These are phyloP conservation scores for Dioctria linearis DNA, from an alignment of 2,888 invertebrate genomes.

Conservation along the genomic window DNA sequence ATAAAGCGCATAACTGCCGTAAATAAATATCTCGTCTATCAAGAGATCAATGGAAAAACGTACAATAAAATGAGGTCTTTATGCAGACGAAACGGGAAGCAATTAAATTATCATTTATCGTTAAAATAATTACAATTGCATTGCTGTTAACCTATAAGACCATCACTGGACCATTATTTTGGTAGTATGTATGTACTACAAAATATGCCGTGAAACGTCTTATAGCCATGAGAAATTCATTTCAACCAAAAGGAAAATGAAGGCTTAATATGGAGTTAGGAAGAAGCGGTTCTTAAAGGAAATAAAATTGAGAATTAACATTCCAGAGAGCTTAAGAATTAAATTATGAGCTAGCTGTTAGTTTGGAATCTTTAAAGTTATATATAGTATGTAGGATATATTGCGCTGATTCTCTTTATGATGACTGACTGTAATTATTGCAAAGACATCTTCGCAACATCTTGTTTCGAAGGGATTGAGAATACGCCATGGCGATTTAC, in stretches of 20 bases:
- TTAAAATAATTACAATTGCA: slow-evolving; percentile 2
- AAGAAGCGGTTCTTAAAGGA: background rate
- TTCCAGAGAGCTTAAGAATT: background rate
- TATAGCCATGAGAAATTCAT: background rate
- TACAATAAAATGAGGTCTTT: slow-evolving; percentile 31
- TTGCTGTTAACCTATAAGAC: slow-evolving; percentile 1
- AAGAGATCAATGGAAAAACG: background rate
- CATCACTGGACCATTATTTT: background rate
- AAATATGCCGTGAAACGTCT: background rate
- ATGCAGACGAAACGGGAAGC: slow-evolving; percentile 51
- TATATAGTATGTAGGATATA: too few species aligned
- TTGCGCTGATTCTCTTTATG: too few species aligned
- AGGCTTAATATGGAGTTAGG: background rate
- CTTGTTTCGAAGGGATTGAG: too few species aligned
- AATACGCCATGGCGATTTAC: too few species aligned
- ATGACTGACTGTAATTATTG: too few species aligned
- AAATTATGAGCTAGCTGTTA: background rate
- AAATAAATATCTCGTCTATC: background rate
- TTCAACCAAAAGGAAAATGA: background rate
- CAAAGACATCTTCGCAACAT: too few species aligned
- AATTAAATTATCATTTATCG: slow-evolving; percentile 53
- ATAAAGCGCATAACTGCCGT: slow-evolving; percentile 3
- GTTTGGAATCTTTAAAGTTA: too few species aligned
- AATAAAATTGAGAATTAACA: background rate
- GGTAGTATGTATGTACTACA: background rate